Percentiles rank a stretch among this genome's conserved stretches.
Evolutionary conservation across 2,888 invertebrate species (phyloP).

Genomic region (Lumbricus terrestris): DNA sequence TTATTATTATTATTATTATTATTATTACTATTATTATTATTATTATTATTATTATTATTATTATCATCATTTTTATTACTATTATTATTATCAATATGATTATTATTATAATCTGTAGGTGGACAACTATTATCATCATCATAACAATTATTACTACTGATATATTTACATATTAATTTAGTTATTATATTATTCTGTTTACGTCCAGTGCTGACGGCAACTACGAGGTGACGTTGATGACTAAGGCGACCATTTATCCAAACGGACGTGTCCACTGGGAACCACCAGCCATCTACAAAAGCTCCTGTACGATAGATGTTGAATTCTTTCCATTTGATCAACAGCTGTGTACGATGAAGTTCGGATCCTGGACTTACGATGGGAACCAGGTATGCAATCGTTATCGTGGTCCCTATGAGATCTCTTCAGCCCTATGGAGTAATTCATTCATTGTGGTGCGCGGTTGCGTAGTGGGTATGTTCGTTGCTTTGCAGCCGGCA

Average conservation of each 20-base stretch:
- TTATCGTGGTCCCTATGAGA: too few species aligned
- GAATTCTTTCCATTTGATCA: conserved; percentile 96
- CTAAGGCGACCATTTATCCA: conserved; percentile 58
- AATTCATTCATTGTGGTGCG: too few species aligned
- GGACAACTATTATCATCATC: neutral
- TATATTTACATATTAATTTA: too few species aligned
- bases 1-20: neutral
- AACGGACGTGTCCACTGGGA: conserved; percentile 78
- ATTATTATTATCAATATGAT: neutral
- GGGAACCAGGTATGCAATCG: conserved; percentile 49
- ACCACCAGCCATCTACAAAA: conserved; percentile 79
- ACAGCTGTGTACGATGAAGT: conserved; percentile 93
- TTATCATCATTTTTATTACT: neutral
- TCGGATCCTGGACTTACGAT: conserved; percentile 75
- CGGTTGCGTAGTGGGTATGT: too few species aligned
- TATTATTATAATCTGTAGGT: neutral
- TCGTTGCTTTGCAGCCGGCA: too few species aligned
- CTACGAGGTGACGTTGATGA: conserved; percentile 60
- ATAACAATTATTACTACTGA: neutral
- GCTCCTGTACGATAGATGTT: conserved; percentile 76
- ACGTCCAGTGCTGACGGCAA: conserved; percentile 59
- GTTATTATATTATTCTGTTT: too few species aligned
- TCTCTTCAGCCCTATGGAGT: too few species aligned
- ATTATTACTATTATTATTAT: neutral
- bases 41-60: too few species aligned